Evolutionary conservation across 2,888 invertebrate species (phyloP), one percentile per base, ranked within the genome.

Genomic region (Morpho helenor): DNA sequence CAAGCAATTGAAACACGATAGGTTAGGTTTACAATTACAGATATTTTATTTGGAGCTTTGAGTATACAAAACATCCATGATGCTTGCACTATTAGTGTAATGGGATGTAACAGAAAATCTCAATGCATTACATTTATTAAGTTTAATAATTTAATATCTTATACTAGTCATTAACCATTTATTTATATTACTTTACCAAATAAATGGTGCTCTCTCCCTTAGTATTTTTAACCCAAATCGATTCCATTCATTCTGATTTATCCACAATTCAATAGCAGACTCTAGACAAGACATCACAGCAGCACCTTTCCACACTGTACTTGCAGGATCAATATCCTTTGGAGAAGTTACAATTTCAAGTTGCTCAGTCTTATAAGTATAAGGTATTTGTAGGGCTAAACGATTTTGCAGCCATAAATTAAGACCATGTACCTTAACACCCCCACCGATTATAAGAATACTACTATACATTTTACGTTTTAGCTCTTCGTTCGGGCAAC

Each of bases 381-480:
- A 94, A 0, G 97, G 96, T 69, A 96, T 96, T 80, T 97, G 96
- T 57, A 96, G 88, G 7, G 95, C 94, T 60, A 98, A 93, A 66
- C 96, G 92, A 73, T 97, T 97, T 74, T 97, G 97, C 8, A 98
- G 86, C 97, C 98, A 98, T 61, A 94, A 93, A 23, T 95, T 94
- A 49, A 97, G 92, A 0, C 89, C 97, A 53, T 94, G 93, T 67
- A 97, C 95, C 82, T 97, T 97, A 76, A 97, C 95, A 2, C 97
- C 97, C 3, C 98, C 97, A 7, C 98, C 98, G 7, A 98, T 96
- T 1, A 98, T 94, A 23, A 98, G 87, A 63, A 98, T 96, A 71
- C 96, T 96, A 57, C 96, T 96, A 77, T 97, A 98, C 97, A 98
- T 98, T 85, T 98, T 97, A 49, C 96, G 91, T 80, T 97, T 98